Evolutionary conservation across 1,140 invertebrate genomes (phyloP), one percentile per base, ranked within the genome.

Genomic region (Sitophilus oryzae): DNA sequence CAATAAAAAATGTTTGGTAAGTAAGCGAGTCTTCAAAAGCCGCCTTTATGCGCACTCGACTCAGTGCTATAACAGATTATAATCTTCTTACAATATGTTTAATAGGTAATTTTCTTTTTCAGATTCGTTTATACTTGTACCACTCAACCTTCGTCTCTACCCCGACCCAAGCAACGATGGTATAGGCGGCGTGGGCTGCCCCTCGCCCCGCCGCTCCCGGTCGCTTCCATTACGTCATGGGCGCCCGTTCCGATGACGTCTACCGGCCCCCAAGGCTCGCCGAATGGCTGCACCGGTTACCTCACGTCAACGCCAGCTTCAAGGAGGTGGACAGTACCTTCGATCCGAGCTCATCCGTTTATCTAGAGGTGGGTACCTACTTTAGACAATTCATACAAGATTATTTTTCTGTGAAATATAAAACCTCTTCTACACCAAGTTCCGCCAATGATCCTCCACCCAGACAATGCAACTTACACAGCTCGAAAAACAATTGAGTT

Each of bases 261-360:
- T 89, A 89, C 75, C 80, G 79, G 72, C 84, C 89, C 69, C 85
- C 88, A 63, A 80, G 83, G 69, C 79, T 93, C 68, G 89, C 89
- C 62, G 82, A 82, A 70, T 82, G 90, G 73, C 85, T 94, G 69
- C 91, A 94, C 74, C 77, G 80, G 62, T 78, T 94, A 75, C 89
- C 89, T 36, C 89, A 91, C 72, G 78, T 90, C 68, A 91, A 91
- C 77, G 89, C 93, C 65, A 86, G 87, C 59, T 83, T 93, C 63
- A 85, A 91, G 71, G 79, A 80, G 56, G 89, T 93, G 70, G 94
- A 95, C 74, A 87, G 85, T 66, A 93, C 89, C 48, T 96, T 96
- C 74, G 85, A 89, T 71, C 91, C 90, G 23, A 81, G 85, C 61
- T 91, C 87, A 66, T 84, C 87, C 61, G 82, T 91, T 61, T 96